A percentile compares a stretch with the other conserved stretches of the same genome.
These are phyloP conservation scores for Tachina lurida DNA, from an alignment of 2,888 invertebrate genomes.

Conservation along the genomic window DNA sequence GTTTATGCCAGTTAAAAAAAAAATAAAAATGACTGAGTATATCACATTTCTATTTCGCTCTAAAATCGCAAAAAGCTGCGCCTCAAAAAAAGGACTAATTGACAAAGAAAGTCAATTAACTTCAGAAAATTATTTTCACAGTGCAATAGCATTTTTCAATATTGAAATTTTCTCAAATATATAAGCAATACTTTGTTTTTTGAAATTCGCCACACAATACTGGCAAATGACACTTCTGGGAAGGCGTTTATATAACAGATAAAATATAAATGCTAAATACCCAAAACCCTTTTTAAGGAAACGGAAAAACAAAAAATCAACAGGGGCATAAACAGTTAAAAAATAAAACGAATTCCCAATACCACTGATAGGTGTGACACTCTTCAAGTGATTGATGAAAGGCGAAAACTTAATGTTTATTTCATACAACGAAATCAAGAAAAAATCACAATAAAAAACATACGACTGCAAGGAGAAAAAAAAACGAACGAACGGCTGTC, in stretches of 20 bases:
- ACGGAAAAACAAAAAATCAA: neutral
- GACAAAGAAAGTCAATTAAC: neutral
- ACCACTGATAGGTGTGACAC: slow-evolving; percentile 81
- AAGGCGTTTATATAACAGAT: slow-evolving; percentile 49
- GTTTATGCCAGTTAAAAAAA: too few relatives aligned
- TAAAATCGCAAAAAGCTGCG: too few relatives aligned
- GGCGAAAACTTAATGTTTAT: slow-evolving; percentile 71
- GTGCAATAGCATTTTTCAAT: neutral
- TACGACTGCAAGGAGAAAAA: slow-evolving; percentile 28
- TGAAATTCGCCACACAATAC: slow-evolving; percentile 56
- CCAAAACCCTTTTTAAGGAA: slow-evolving; percentile 43
- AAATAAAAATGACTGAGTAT: too few relatives aligned
- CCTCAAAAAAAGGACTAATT: too few relatives aligned
- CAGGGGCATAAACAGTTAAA: slow-evolving; percentile 2
- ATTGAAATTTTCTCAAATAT: neutral
- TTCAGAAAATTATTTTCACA: neutral
- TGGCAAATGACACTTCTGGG: slow-evolving; percentile 70
- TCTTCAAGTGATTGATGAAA: slow-evolving; percentile 81
- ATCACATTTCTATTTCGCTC: too few relatives aligned
- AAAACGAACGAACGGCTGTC: neutral
- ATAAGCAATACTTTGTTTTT: neutral
- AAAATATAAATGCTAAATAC: slow-evolving; percentile 25
- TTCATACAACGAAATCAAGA: slow-evolving; percentile 49
- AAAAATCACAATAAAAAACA: slow-evolving; percentile 71
- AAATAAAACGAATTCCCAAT: slow-evolving; percentile 19